Conservation (phyloP, 2,797 vertebrate species). For the Triplophysa bombifrons region DNA sequence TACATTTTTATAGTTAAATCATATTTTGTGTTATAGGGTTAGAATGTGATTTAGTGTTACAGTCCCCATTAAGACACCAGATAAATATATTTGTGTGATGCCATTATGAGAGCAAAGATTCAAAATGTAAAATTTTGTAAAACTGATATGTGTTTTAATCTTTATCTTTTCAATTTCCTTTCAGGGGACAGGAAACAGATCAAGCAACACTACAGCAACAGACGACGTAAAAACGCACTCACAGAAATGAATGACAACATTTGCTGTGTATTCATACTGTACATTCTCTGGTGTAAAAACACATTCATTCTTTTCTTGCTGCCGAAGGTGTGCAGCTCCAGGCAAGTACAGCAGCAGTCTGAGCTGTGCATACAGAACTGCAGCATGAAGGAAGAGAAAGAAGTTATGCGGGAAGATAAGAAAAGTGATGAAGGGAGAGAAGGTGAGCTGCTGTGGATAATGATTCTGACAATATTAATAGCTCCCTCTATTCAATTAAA, state of each 20-base stretch:
- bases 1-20: too few relatives aligned
- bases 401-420: conserved; percentile 33
- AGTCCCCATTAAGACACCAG: too few relatives aligned
- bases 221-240: conserved; percentile 45
- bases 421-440: conserved; percentile 32
- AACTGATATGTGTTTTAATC: too few relatives aligned
- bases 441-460: conserved; percentile 49
- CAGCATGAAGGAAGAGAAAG: conserved; percentile 28
- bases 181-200: conserved; percentile 49
- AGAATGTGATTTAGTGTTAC: too few relatives aligned
- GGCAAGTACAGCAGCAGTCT: conserved; percentile 35
- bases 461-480: conserved; percentile 33
- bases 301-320: not conserved
- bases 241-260: conserved; percentile 7
- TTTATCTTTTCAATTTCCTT: conserved; percentile 10
- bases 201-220: conserved; percentile 47
- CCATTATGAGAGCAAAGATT: too few relatives aligned
- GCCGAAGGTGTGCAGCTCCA: conserved; percentile 44
- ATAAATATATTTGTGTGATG: too few relatives aligned
- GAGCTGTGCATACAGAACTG: conserved; percentile 40
- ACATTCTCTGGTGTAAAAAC: not conserved
- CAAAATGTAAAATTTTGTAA: too few relatives aligned
- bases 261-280: not conserved
- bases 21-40: too few relatives aligned
- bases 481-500: conserved; percentile 30